These are phyloP conservation scores for Clitarchus hookeri DNA, from an alignment of 2,888 invertebrate genomes.

Conservation along the genomic window DNA sequence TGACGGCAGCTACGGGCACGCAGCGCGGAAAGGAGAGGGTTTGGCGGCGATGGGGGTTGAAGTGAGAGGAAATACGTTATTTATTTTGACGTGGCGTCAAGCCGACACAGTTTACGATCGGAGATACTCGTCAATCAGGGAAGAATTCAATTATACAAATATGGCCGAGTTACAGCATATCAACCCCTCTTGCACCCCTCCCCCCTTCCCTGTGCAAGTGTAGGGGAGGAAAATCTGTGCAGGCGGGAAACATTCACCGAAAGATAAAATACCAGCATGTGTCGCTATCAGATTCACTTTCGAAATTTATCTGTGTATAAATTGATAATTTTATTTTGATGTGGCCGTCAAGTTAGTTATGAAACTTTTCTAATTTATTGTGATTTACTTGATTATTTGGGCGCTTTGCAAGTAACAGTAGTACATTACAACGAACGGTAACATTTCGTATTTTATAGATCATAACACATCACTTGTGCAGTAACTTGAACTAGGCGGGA, in stretches of 20 bases:
- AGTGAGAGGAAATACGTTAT: slow-evolving; percentile 15
- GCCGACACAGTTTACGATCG: slow-evolving; percentile 16
- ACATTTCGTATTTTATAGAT: background rate
- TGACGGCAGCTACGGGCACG: background rate
- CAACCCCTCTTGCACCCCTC: background rate
- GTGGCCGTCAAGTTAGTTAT: background rate
- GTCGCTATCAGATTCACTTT: slow-evolving; percentile 1
- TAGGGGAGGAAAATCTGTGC: background rate
- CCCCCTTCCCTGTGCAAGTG: background rate
- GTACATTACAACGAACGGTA: background rate
- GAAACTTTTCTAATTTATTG: background rate
- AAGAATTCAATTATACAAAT: slow-evolving; percentile 25
- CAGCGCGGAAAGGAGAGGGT: background rate
- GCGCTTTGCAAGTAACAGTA: background rate
- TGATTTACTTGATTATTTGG: background rate
- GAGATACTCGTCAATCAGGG: slow-evolving; percentile 21
- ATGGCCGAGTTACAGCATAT: slow-evolving; percentile 10
- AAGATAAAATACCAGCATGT: background rate
- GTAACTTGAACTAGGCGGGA: no score
- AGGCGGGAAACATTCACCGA: background rate
- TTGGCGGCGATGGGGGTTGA: background rate
- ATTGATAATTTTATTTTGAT: background rate
- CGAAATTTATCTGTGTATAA: background rate
- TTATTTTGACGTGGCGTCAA: slow-evolving; percentile 24
- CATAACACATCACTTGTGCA: background rate